Conservation (phyloP, 2,113 vertebrate species). For the Proterorhinus semilunaris region DNA sequence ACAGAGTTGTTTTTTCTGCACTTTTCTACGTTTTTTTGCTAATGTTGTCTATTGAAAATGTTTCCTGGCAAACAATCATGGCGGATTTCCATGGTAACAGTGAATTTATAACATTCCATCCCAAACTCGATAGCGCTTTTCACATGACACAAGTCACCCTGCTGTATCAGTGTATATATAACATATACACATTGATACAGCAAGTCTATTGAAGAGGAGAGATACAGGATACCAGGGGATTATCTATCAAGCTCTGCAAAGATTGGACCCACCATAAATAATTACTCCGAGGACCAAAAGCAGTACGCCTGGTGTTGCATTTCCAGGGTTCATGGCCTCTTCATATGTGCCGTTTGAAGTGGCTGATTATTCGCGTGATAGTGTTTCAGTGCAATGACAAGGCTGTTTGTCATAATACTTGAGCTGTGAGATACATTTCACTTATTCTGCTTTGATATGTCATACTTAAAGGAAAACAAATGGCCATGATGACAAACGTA, state of each 20-base stretch:
- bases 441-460: conserved; percentile 14
- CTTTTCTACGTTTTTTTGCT: too few relatives aligned
- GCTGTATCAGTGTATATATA: too few relatives aligned
- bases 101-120: too few relatives aligned
- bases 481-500: neutral
- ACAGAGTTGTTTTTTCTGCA: too few relatives aligned
- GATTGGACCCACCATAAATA: conserved; percentile 4
- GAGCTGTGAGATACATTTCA: neutral
- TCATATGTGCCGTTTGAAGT: conserved; percentile 6
- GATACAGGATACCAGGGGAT: conserved; percentile 7
- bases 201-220: neutral
- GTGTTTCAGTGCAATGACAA: neutral
- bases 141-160: too few relatives aligned
- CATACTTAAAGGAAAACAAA: neutral
- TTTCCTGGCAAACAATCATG: too few relatives aligned
- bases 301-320: conserved; percentile 3
- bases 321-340: neutral
- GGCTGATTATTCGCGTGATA: conserved; percentile 17
- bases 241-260: neutral
- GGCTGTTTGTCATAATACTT: neutral
- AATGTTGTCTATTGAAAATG: too few relatives aligned
- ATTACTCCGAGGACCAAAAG: conserved; percentile 12
- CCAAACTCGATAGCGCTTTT: too few relatives aligned
- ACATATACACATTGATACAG: neutral
- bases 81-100: too few relatives aligned